Evolutionary conservation across 2,888 invertebrate species (phyloP), one percentile per base, ranked within the genome.

Genomic region (Lasioglossum lativentre): DNA sequence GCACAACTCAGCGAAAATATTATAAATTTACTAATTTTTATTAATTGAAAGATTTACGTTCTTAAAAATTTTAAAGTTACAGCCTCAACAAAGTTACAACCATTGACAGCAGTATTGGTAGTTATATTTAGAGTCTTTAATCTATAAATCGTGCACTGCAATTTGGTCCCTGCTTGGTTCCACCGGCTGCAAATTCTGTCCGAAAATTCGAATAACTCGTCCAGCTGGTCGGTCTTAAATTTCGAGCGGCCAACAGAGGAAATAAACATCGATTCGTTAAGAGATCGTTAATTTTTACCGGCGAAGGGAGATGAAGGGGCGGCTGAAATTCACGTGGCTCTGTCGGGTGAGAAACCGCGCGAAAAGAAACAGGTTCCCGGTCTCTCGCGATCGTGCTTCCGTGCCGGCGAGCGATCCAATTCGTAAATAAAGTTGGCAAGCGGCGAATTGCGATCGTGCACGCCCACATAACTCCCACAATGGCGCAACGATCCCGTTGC

Each of bases 371-470:
- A 75, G 71, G 85, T 84, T 78, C 40, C 59, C 45, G 72, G 72
- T 38, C 45, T 27, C 6, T 27, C 8, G 66, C 77, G 79, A 84
- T 80, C 85, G 77, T 81, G 85, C 78, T 78, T 45, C 77, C 68
- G 82, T 81, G 85, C 78, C 83, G 91, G 92, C 92, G 89, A 90
- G 91, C 93, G 89, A 93, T 91, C 91, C 92, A 91, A 93, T 94
- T 94, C 93, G 93, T 94, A 94, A 94, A 94, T 94, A 94, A 94
- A 94, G 93, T 94, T 93, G 93, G 94, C 93, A 94, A 93, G 90
- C 91, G 91, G 93, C 92, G 93, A 93, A 94, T 94, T 94, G 94
- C 94, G 92, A 93, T 94, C 91, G 93, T 91, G 90, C 93, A 93
- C 93, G 94, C 94, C 94, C 94, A 94, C 94, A 91, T 93, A 93